phyloP scores from a whole-genome alignment of 2,888 invertebrate genomes.

The Dione vanillae region DNA sequence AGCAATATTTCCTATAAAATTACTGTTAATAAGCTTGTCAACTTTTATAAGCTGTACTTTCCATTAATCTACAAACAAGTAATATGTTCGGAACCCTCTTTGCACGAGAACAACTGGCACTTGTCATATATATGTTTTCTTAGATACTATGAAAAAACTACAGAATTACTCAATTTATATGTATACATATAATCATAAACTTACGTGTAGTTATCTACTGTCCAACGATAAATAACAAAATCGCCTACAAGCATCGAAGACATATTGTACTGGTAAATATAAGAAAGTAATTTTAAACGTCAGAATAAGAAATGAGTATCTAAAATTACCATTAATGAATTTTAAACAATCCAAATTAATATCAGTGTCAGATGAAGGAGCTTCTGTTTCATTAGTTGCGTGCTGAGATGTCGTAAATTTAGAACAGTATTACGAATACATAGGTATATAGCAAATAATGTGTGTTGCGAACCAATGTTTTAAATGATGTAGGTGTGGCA shows the following conservation, averaged over 20 bases:
- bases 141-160: no score
- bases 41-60: no score
- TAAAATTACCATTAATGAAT: slow-evolving; percentile 48
- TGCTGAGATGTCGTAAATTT: slow-evolving; percentile 54
- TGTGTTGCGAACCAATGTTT: slow-evolving; percentile 48
- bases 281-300: slow-evolving; percentile 30
- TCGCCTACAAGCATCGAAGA: slow-evolving; percentile 15
- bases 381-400: slow-evolving; percentile 52
- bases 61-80: no score
- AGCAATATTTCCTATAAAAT: no score
- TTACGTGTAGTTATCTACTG: not conserved
- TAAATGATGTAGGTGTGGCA: not conserved
- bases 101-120: no score
- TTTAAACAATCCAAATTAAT: slow-evolving; percentile 48
- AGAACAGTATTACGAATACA: slow-evolving; percentile 43
- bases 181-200: not conserved
- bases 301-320: slow-evolving; percentile 39
- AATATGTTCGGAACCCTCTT: no score
- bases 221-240: slow-evolving; percentile 4
- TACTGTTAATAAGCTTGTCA: no score
- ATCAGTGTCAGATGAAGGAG: slow-evolving; percentile 39
- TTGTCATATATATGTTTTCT: no score
- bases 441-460: slow-evolving; percentile 31
- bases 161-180: not conserved
- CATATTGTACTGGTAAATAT: slow-evolving; percentile 29